Base-by-base conservation (phyloP, 2,797 vertebrate species). In the Cyprinella venusta region DNA sequence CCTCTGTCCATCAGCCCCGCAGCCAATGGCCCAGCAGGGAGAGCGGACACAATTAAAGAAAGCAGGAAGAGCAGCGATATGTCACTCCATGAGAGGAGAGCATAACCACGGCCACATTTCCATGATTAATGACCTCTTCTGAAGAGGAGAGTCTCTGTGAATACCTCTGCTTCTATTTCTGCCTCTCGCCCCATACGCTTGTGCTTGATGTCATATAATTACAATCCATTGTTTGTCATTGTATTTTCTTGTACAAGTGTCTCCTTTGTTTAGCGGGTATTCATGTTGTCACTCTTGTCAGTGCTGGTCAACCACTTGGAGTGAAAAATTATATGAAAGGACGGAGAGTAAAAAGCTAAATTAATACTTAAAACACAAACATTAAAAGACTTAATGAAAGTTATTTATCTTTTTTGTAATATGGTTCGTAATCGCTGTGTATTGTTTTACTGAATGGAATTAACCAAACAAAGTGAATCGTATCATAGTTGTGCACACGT, bases 1-100 rank as follows among this genome's bases (percentile, higher is more conserved):
- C 67, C 72, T 77, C 40, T 89, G 82, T 52, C 68, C 91, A 89
- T 86, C 87, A 90, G 88, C 89, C 91, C 91, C 83, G 88, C 88
- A 91, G 91, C 91, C 92, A 92, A 89, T 81, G 88, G 89, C 78
- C 88, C 90, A 79, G 82, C 69, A 69, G 82, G 79, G 24, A 70
- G 72, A 80, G 67, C 52, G 64, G 12, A 52, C 61, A 82, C 81
- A 80, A 83, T 84, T 87, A 84, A 84, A 87, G 77, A 86, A 89
- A 82, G 88, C 85, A 86, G 78, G 83, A 85, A 86, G 85, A 86
- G 74, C 86, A 86, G 84, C 21, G 84, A 88, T 88, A 88, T 87
- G 88, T 86, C 88, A 88, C 79, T 88, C 76, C 83, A 77, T 76
- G 78, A 80, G 81, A 52, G 64, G 68, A 86, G 87, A 86, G 85